Evolutionary conservation across 2,797 vertebrate species (phyloP).

Genomic region (Oceanodroma leucorhoa): DNA sequence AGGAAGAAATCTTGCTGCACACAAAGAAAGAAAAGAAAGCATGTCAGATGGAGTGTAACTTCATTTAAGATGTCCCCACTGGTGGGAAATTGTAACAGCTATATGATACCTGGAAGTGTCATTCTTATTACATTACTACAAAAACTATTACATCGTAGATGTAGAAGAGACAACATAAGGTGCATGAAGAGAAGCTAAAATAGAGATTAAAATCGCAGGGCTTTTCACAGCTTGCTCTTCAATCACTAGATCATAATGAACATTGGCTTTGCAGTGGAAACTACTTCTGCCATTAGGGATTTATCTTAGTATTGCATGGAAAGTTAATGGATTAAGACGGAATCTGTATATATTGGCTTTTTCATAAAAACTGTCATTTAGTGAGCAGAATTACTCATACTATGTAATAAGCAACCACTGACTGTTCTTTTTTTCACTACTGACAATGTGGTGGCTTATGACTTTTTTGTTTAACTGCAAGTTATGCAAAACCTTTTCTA

Average conservation of each 20-base stretch:
- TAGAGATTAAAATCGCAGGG: background rate
- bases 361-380: background rate
- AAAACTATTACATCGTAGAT: background rate
- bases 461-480: background rate
- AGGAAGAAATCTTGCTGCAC: background rate
- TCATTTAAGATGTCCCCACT: background rate
- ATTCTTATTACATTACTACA: background rate
- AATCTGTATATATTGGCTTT: background rate
- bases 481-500: background rate
- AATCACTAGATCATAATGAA: background rate
- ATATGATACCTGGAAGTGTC: background rate
- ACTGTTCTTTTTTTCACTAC: background rate
- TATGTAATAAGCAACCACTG: background rate
- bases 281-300: background rate
- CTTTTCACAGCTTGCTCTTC: background rate
- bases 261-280: background rate
- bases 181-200: background rate
- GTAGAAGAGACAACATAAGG: background rate
- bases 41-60: background rate
- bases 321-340: background rate
- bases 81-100: background rate
- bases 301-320: background rate
- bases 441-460: background rate
- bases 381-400: background rate
- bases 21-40: background rate